These are phyloP conservation scores for Timandra comae DNA, from an alignment of 2,888 invertebrate genomes.

Conservation along the genomic window DNA sequence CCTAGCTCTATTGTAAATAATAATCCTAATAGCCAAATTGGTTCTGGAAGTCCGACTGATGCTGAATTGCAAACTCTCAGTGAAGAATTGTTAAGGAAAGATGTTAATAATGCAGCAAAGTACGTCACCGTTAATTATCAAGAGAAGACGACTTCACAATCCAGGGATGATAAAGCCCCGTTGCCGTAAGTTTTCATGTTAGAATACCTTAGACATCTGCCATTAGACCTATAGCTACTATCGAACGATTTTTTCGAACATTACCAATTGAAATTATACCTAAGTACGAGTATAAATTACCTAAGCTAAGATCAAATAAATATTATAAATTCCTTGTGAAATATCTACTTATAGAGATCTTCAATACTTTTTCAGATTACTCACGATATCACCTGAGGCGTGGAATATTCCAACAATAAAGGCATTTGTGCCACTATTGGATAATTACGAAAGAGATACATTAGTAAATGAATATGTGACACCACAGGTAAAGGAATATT, in stretches of 20 bases:
- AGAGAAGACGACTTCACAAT: slow-evolving; percentile 83
- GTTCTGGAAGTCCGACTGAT: slow-evolving; percentile 61
- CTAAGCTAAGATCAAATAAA: no score
- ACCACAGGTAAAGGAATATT: slow-evolving; percentile 55
- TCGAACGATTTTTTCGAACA: no score
- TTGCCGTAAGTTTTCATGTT: slow-evolving; percentile 87
- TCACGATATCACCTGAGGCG: slow-evolving; percentile 78
- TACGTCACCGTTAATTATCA: slow-evolving; percentile 84
- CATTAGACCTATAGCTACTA: no score
- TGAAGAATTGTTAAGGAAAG: slow-evolving; percentile 83
- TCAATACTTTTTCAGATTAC: slow-evolving; percentile 71
- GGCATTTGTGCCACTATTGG: slow-evolving; percentile 83
- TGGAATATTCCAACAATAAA: slow-evolving; percentile 84
- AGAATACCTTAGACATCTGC: no score
- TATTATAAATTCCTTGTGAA: not conserved
- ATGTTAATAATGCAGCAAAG: slow-evolving; percentile 83
- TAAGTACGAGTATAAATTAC: no score
- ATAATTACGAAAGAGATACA: slow-evolving; percentile 90
- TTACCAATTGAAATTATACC: no score
- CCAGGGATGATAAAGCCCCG: slow-evolving; percentile 83
- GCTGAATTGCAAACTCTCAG: slow-evolving; percentile 81
- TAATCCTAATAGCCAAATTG: slow-evolving; percentile 38
- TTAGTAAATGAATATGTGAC: slow-evolving; percentile 86
- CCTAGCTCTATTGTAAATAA: slow-evolving; percentile 67
- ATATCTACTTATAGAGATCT: not conserved